Evolutionary conservation across 92 coral and sea anemone genomes (phyloP), one percentile per base, ranked within the genome.

Genomic region (Phenganax marumi): DNA sequence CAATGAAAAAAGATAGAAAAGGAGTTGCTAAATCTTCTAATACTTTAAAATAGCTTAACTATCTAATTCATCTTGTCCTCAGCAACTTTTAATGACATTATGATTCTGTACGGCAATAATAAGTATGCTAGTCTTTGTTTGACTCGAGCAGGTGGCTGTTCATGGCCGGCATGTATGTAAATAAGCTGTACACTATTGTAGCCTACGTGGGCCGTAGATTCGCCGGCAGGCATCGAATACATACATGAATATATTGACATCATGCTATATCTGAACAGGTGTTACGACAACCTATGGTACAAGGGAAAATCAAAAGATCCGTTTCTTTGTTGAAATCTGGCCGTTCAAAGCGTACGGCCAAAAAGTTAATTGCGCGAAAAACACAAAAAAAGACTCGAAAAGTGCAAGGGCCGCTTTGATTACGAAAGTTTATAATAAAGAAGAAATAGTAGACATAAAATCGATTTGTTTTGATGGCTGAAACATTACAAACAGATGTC

Each of bases 211-310:
- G 52, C 51, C 51, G 65, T 74, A 73, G 78, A 73, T 52, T 61
- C 79, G 79, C 64, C 79, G 43, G 64, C 24, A 52, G 24, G 24
- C 63, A 74, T 21, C 39, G 68, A 25, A 23, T 23, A 23, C 18
- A 19, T 19, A 21, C n/a, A 47, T 74, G 64, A 22, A 74, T 74
- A 52, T 74, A 57, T 72, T 62, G 75, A 39, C 51, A 49, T 49
- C 52, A 69, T 43, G 75, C 79, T 14, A 39, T 48, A 17, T 10
- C n/a, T 52, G 64, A 74, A 74, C 79, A 74, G 79, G 79, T 74
- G 79, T 74, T 74, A 21, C 13, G 48, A 21, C 39, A 21, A 19
- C 68, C 33, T 39, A 62, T 12, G 24, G 33, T 62, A 19, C 24
- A 62, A 62, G 68, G 33, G 10, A 12, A 62, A 62, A 62, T 62